These are phyloP conservation scores for Trochalopteron elliotii DNA, from an alignment of 2,113 vertebrate genomes.

Conservation along the genomic window DNA sequence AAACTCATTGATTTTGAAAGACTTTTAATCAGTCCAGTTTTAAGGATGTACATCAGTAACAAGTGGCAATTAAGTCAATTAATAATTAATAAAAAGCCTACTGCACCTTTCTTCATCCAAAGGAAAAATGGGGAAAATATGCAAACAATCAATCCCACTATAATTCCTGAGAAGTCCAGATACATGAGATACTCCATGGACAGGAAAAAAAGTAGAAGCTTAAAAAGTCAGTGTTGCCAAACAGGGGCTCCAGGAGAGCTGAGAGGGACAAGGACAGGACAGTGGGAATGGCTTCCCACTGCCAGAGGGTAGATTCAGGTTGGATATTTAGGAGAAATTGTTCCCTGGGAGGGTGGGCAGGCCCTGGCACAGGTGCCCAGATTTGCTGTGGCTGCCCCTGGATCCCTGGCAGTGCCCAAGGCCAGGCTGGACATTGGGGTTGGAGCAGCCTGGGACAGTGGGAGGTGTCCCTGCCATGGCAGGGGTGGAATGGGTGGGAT, in stretches of 20 bases:
- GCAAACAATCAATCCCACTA: background rate
- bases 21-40: background rate
- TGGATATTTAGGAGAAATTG: background rate
- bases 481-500: background rate
- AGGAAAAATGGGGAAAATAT: background rate
- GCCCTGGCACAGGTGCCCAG: background rate
- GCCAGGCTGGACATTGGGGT: background rate
- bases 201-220: background rate
- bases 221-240: background rate
- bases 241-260: background rate
- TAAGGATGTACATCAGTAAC: background rate
- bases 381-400: background rate
- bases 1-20: background rate
- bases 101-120: background rate
- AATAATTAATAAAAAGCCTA: background rate
- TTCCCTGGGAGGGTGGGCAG: accelerated
- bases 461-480: background rate
- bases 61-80: background rate
- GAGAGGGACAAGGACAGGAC: background rate
- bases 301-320: background rate
- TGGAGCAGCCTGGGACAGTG: background rate
- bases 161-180: background rate
- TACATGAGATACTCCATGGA: accelerated
- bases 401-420: background rate
- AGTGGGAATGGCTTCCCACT: background rate